Conservation (phyloP, 1,140 invertebrate genomes). For the Calephelis virginiensis region DNA sequence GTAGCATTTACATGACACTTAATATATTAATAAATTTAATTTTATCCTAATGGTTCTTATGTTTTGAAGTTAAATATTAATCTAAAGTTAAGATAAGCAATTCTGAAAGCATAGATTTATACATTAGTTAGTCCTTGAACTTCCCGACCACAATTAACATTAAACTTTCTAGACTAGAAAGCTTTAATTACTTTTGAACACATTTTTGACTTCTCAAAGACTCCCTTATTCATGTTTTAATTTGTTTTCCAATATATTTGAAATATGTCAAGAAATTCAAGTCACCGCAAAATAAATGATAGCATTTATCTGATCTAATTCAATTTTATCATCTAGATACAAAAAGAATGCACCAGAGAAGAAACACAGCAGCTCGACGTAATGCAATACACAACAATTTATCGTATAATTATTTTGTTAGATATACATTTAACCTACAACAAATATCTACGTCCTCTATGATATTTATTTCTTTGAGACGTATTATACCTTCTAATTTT, state of each 20-base stretch:
- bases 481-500: slow-evolving; percentile 72
- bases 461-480: slow-evolving; percentile 72
- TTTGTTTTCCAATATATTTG: slow-evolving; percentile 8
- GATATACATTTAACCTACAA: slow-evolving; percentile 60
- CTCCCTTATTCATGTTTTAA: neutral
- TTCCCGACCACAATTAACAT: slow-evolving; percentile 2
- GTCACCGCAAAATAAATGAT: neutral
- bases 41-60: slow-evolving; percentile 22
- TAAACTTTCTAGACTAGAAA: slow-evolving; percentile 7
- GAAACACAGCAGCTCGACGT: slow-evolving; percentile 35
- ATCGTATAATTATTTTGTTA: slow-evolving; percentile 53
- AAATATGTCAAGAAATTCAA: slow-evolving; percentile 14
- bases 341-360: slow-evolving; percentile 19
- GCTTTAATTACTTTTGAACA: slow-evolving; percentile 12
- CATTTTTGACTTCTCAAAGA: slow-evolving; percentile 1
- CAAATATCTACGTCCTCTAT: slow-evolving; percentile 68
- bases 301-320: slow-evolving; percentile 4
- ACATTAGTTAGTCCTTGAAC: slow-evolving; percentile 2
- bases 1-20: slow-evolving; percentile 52
- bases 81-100: slow-evolving; percentile 36
- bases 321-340: slow-evolving; percentile 20
- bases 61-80: slow-evolving; percentile 20
- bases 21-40: slow-evolving; percentile 37
- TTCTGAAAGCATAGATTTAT: slow-evolving; percentile 28
- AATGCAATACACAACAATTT: slow-evolving; percentile 56